A percentile compares a stretch with the other conserved stretches of the same genome.
phyloP scores from a whole-genome alignment of 1,140 invertebrate species.

The Cheumatopsyche charites region DNA sequence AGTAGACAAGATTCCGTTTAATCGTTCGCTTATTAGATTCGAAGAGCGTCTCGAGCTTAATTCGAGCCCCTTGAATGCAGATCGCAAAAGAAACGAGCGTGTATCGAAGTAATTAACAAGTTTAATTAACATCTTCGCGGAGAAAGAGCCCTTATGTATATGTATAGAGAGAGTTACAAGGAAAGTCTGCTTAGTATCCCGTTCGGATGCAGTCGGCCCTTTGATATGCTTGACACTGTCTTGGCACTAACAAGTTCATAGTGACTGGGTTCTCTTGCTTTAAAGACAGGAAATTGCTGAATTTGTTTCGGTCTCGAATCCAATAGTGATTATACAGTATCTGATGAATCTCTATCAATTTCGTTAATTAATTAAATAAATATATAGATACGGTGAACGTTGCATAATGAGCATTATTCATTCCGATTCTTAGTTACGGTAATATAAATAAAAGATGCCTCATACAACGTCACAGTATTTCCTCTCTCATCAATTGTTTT shows the following conservation, averaged over 20 bases:
- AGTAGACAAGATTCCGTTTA: conserved; percentile 6
- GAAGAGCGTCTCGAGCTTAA: conserved; percentile 2
- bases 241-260: background rate
- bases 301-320: background rate
- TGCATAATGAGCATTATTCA: no score
- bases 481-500: no score
- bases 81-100: conserved; percentile 11
- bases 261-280: no score
- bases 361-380: no score
- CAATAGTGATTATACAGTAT: background rate
- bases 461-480: no score
- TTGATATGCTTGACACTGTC: background rate
- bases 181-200: conserved; percentile 1
- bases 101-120: conserved; percentile 38
- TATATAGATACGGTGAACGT: no score
- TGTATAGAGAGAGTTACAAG: no score
- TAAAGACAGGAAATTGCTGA: no score
- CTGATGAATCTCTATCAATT: conserved; percentile 1
- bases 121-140: conserved; percentile 40
- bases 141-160: background rate
- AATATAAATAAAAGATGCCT: no score
- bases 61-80: conserved; percentile 8
- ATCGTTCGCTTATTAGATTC: conserved; percentile 12
- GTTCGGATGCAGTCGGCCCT: background rate
- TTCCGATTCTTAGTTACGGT: no score